A percentile compares a stretch with the other conserved stretches of the same genome.
Conservation (phyloP, 2,888 invertebrate genomes). For the Dicroscelio sp. region DNA sequence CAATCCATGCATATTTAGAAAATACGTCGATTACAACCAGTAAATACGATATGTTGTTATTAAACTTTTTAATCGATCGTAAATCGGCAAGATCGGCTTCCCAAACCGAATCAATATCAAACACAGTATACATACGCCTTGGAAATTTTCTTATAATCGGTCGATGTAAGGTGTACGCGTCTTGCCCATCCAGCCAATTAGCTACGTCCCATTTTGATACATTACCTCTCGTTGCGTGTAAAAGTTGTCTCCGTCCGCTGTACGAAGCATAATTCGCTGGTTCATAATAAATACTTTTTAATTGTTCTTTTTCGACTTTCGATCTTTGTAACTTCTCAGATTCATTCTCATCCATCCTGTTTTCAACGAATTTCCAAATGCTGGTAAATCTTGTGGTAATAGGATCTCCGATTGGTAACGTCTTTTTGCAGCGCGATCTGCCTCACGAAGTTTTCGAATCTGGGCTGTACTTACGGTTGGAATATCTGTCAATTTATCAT, state of each 20-base stretch:
- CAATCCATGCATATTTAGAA: no score
- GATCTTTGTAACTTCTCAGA: no score
- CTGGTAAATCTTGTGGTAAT: no score
- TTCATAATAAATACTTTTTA: background rate
- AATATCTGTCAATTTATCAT: no score
- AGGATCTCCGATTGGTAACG: no score
- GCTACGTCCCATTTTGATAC: background rate
- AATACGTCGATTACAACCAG: background rate
- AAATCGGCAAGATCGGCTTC: slow-evolving; percentile 63
- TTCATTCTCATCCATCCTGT: no score
- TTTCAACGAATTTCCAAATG: no score
- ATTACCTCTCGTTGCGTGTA: background rate
- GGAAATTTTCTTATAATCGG: slow-evolving; percentile 62
- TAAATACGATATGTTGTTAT: background rate
- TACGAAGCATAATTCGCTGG: background rate
- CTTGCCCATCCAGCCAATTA: slow-evolving; percentile 68
- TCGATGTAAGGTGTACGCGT: slow-evolving; percentile 76
- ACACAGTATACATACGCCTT: slow-evolving; percentile 54
- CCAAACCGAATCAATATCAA: slow-evolving; percentile 79
- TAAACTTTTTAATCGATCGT: background rate
- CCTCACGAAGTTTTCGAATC: no score
- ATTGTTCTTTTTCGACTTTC: background rate
- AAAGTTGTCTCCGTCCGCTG: background rate
- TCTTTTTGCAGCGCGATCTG: no score
- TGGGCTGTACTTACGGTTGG: no score